Base-by-base conservation (phyloP, 2,113 vertebrate genomes). In the Hylia prasina region DNA sequence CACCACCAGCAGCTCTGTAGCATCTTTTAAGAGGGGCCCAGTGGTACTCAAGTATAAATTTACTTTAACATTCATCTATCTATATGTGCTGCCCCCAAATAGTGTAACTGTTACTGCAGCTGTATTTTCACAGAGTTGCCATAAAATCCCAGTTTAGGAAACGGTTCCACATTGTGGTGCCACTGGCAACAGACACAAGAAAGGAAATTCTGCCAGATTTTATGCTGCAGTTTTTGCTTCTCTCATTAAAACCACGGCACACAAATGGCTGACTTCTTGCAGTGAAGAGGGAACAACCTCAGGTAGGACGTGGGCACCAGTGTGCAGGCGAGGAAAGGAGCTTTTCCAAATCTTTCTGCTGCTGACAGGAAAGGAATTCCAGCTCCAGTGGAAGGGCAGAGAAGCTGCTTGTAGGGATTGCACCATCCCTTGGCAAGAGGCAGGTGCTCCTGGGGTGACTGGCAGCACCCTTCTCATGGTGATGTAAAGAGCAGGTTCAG, bases 131-230 rank as follows among this genome's bases (percentile, higher is more conserved):
- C 4, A 28, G 39, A 30, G 12, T 35, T 82, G 71, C 31, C 22
- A n/a, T 19, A 50, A 79, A 81, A 63, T 24, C 44, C 51, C 24
- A 44, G 0, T 76, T 90, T 58, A 71, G 51, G 53, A 47, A 51
- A 66, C 0, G 7, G 47, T 44, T 87, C 47, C 48, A 58, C 0
- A 0, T 44, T 53, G 18, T 53, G n/a, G 13, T 69, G 56, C 56
- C 8, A 18, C 39, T 33, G 66, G 70, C 21, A 78, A 37, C 31
- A 25, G 64, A 23, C 8, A 31, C 22, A 14, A 40, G 44, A 51
- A 44, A 70, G 33, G 33, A 47, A 79, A 70, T 82, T 71, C 65
- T 75, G 78, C 28, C 5, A 22, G 14, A 12, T 58, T 71, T 82
- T 45, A 23, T 16, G 70, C 23, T 1, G 3, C 17, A 75, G 21